Conservation (phyloP, 2,797 vertebrate genomes). For the Acanthurus lineatus region DNA sequence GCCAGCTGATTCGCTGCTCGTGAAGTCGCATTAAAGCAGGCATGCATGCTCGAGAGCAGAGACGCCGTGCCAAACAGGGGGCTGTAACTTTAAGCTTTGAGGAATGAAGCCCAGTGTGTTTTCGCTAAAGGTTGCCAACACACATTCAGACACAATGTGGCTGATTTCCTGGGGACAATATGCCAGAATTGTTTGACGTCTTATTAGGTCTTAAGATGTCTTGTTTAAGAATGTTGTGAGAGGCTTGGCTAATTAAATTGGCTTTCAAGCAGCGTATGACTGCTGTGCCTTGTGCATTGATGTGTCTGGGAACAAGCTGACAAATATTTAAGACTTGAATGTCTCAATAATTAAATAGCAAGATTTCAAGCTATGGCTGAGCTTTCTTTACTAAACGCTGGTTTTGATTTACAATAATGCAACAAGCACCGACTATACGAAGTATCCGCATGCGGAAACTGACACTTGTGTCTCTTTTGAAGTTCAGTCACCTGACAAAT, state of each 20-base stretch:
- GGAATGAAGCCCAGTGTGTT: slow-evolving; percentile 42
- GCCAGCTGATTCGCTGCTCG: slow-evolving; percentile 24
- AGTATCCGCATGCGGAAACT: not conserved
- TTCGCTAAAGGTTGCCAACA: slow-evolving; percentile 63
- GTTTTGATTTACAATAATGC: slow-evolving; percentile 40
- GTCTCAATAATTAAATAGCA: slow-evolving; percentile 70
- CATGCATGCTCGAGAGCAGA: slow-evolving; percentile 22
- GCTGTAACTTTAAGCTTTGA: slow-evolving; percentile 54
- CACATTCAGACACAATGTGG: slow-evolving; percentile 74
- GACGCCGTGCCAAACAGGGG: slow-evolving; percentile 54
- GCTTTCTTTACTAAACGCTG: slow-evolving; percentile 20
- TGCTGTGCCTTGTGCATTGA: slow-evolving; percentile 75
- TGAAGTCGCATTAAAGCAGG: slow-evolving; percentile 24
- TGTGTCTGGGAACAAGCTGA: slow-evolving; percentile 76
- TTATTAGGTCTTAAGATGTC: slow-evolving; percentile 80
- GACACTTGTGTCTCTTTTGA: slow-evolving; percentile 40
- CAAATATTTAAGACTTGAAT: slow-evolving; percentile 67
- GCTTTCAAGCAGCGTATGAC: slow-evolving; percentile 74
- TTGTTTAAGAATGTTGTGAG: slow-evolving; percentile 75
- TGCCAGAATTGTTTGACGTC: slow-evolving; percentile 80
- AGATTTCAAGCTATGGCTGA: slow-evolving; percentile 32
- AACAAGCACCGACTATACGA: slow-evolving; percentile 14
- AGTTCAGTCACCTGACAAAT: slow-evolving; percentile 53
- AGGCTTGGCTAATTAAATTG: slow-evolving; percentile 84
- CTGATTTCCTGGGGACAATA: slow-evolving; percentile 77